Conservation (phyloP, 1,140 invertebrate species). For the Calliopsis andreniformis region DNA sequence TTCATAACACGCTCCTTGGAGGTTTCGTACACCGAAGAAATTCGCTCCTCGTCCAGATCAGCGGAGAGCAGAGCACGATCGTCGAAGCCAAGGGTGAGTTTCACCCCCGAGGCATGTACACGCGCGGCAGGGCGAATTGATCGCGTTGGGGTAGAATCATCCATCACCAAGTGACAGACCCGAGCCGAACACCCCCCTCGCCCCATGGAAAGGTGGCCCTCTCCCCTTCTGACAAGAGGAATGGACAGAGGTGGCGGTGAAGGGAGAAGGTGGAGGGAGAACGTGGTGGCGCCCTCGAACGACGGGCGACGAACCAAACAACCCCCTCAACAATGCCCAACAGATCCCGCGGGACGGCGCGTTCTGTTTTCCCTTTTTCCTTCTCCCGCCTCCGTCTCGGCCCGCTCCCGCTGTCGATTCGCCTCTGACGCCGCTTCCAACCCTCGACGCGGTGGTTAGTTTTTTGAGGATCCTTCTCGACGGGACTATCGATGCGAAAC, state of each 20-base stretch:
- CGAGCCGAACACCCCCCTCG: constrained; percentile 66
- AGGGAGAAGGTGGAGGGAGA: constrained; percentile 49
- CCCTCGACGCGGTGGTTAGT: constrained; percentile 19
- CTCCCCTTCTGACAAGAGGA: constrained; percentile 60
- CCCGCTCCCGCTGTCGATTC: constrained; percentile 30
- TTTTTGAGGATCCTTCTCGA: neutral
- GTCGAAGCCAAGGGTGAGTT: constrained; percentile 50
- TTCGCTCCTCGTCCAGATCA: constrained; percentile 58
- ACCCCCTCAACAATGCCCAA: constrained; percentile 73
- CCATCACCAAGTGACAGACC: constrained; percentile 80
- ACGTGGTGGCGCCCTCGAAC: constrained; percentile 68
- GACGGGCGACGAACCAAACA: constrained; percentile 75
- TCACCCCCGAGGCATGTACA: constrained; percentile 64
- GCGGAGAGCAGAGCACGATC: constrained; percentile 54
- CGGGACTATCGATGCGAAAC: constrained; percentile 27
- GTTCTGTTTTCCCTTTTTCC: constrained; percentile 48
- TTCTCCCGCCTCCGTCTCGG: constrained; percentile 3
- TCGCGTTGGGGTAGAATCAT: constrained; percentile 79
- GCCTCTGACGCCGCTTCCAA: constrained; percentile 22
- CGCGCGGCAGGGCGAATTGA: constrained; percentile 77
- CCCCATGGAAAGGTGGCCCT: constrained; percentile 64
- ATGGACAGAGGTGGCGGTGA: constrained; percentile 62
- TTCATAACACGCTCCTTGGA: too few species aligned
- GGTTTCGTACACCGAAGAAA: constrained; percentile 39
- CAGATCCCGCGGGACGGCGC: constrained; percentile 70